A percentile compares a stretch with the other conserved stretches of the same genome.
These are phyloP conservation scores for Ectemnius lituratus DNA, from an alignment of 2,888 invertebrate species.

Conservation along the genomic window DNA sequence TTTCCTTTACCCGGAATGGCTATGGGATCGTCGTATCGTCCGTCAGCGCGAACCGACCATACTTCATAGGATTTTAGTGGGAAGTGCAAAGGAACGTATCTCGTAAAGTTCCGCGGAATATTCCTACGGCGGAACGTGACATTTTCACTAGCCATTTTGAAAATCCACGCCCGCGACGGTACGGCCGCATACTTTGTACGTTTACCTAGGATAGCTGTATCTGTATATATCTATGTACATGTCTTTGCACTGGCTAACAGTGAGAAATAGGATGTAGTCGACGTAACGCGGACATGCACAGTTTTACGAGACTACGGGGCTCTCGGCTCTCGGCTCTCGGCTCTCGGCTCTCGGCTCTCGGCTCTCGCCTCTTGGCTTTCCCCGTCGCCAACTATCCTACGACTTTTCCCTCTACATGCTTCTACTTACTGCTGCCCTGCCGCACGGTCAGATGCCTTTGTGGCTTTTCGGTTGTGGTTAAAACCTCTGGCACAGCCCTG, in stretches of 20 bases:
- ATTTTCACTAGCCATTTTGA: conserved; percentile 48
- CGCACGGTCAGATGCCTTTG: too few relatives aligned
- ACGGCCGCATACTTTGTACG: conserved; percentile 29
- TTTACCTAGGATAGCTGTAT: conserved; percentile 5
- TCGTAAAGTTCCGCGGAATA: conserved; percentile 52
- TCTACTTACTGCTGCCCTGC: too few relatives aligned
- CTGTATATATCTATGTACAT: too few relatives aligned
- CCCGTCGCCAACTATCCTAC: too few relatives aligned
- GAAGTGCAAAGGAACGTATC: conserved; percentile 43
- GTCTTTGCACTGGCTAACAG: conserved; percentile 29
- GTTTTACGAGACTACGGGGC: conserved; percentile 51
- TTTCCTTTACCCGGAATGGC: not conserved
- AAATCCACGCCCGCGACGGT: conserved; percentile 40
- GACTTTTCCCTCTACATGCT: too few relatives aligned
- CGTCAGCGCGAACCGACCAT: conserved; percentile 38
- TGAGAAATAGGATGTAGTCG: conserved; percentile 54
- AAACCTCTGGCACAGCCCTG: too few relatives aligned
- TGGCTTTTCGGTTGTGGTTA: too few relatives aligned
- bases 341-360: not conserved
- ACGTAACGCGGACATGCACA: conserved; percentile 36
- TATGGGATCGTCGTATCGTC: conserved; percentile 24
- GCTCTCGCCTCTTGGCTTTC: not conserved
- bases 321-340: not conserved
- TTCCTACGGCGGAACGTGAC: conserved; percentile 49
- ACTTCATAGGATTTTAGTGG: conserved; percentile 51